Evolutionary conservation across 2,888 invertebrate species (phyloP), one percentile per base, ranked within the genome.

Genomic region (Leptopilina drosophilae): DNA sequence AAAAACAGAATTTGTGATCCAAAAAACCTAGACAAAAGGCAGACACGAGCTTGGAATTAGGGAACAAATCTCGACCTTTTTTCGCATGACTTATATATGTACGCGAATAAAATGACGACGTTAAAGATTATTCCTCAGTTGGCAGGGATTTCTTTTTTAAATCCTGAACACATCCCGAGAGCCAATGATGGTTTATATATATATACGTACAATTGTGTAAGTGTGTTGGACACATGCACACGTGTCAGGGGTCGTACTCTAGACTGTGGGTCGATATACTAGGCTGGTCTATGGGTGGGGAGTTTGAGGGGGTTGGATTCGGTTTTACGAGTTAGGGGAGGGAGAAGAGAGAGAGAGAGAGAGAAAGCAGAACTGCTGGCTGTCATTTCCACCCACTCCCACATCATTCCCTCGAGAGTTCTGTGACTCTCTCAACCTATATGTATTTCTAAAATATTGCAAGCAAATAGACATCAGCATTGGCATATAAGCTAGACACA

Each of bases 311-410:
- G 79, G 67, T 76, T 46, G 49, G 49, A 49, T 49, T 49, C 62
- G 64, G 62, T 76, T 76, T 64, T 76, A 76, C 20, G 33, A 53
- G 8, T 42, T n/a, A 20, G 33, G 46, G 42, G 59, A 15, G 59
- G 15, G 40, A 62, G 20, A 8, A 26, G 4, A 62, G 14, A 8
- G 66, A 9, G 66, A 80, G 42, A 42, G 42, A 42, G 42, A 42
- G 80, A 77, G 82, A 77, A 77, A 79, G 67, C 80, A 77, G 80
- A 81, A 81, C 78, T 81, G 69, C 78, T 81, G 69, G 77, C 82
- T 81, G 82, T 82, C 82, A 82, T 79, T 82, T 82, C 81, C 82
- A 81, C 73, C 78, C 73, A 56, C 53, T 26, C 53, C 73, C 73
- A 73, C 53, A 73, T 73, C 73, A 73, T 73, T 20, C 69, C 49